A percentile compares a stretch with the other conserved stretches of the same genome.
These are phyloP conservation scores for Andrena hattorfiana DNA, from an alignment of 2,888 invertebrate species.

Conservation along the genomic window DNA sequence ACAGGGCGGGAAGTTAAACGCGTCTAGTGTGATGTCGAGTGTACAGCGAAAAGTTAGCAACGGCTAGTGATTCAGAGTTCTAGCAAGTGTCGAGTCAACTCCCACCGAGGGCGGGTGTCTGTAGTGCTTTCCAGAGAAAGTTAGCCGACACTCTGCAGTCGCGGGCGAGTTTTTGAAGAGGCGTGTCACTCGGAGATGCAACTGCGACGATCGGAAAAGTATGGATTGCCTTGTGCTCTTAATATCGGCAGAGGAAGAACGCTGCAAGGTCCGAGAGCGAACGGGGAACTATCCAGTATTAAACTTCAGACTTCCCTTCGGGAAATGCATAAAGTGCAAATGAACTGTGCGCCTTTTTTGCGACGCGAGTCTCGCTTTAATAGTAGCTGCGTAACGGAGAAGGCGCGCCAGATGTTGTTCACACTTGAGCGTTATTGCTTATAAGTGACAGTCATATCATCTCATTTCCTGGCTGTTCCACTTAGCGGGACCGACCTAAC, in stretches of 20 bases:
- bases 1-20: not conserved
- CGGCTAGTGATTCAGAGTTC: not conserved
- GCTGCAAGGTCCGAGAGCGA: not conserved
- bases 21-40: not conserved
- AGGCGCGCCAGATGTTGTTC: slow-evolving; percentile 54
- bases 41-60: not conserved
- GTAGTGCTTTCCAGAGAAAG: not conserved
- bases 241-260: not conserved
- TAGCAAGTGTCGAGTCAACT: not conserved
- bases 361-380: not conserved
- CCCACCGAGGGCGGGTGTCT: not conserved
- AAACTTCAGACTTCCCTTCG: not conserved
- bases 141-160: not conserved
- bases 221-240: not conserved
- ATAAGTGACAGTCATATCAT: slow-evolving; percentile 68
- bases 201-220: not conserved
- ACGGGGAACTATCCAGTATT: not conserved
- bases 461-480: slow-evolving; percentile 70
- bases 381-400: slow-evolving; percentile 36
- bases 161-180: not conserved
- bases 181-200: not conserved
- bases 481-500: slow-evolving; percentile 55
- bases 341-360: not conserved
- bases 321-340: not conserved
- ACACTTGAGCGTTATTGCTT: slow-evolving; percentile 65